Evolutionary conservation across 2,888 invertebrate genomes (phyloP), one percentile per base, ranked within the genome.

Genomic region (Chrysomela aeneicollis): DNA sequence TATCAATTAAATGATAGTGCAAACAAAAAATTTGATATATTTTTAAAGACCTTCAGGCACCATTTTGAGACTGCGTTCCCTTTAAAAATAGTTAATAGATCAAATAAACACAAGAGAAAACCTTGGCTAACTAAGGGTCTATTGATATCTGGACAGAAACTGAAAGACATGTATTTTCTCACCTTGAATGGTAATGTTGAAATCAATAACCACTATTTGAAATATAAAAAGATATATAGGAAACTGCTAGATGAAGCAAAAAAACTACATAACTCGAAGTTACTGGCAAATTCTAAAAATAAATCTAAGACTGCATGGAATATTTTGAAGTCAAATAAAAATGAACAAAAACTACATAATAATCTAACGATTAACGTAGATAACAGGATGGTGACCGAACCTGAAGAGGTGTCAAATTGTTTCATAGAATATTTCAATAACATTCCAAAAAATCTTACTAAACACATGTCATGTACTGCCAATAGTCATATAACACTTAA

Each of bases 101-200:
- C 50, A 21, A 50, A 50, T 21, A 19, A 18, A 49, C 3, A 49
- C 12, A 50, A 22, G n/a, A 9, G 22, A 50, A 50, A 50, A 50
- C 50, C 50, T 21, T 50, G 19, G 19, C 50, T 50, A 50, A 50
- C 50, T 50, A 18, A 50, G 12, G 50, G 49, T n/a, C 10, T 50
- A 50, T 9, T 50, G 21, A 50, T 50, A 50, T 50, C 50, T 50
- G 50, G 50, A 18, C 21, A n/a, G n/a, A n/a, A n/a, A n/a, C n/a
- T n/a, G n/a, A n/a, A n/a, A n/a, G n/a, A n/a, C n/a, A n/a, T n/a
- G n/a, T n/a, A n/a, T n/a, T n/a, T n/a, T n/a, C n/a, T n/a, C n/a
- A n/a, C n/a, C n/a, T n/a, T n/a, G n/a, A n/a, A 50, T 10, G 15
- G 22, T 10, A 4, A 22, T 10, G 21, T 22, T n/a, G 17, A 26